Evolutionary conservation across 2,797 vertebrate species (phyloP), one percentile per base, ranked within the genome.

Genomic region (Labroides dimidiatus): DNA sequence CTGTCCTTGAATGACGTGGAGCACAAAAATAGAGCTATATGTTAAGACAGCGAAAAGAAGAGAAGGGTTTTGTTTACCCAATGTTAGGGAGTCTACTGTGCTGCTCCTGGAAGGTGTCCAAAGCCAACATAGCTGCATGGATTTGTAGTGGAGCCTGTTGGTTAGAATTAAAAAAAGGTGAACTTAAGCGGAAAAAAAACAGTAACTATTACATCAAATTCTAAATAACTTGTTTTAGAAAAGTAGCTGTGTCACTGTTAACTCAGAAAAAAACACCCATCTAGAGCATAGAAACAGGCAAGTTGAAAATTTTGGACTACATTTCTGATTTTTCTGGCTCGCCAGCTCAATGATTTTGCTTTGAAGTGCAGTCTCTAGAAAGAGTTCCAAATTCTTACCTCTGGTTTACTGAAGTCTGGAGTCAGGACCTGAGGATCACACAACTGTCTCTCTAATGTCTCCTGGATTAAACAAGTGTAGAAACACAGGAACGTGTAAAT

Each of bases 321-420:
- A 33, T 6, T 33, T 9, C 30, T 33, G 30, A 33, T 33, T 33
- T 33, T 33, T 33, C 9, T 12, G 11, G 3, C 44, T 21, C 11
- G 21, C 19, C 17, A 21, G 19, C 30, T 19, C 19, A 1, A 13
- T 47, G 5, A 30, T 12, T 36, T 4, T 21, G 12, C 19, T 49
- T 21, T 20, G 11, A 23, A 15, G 20, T 12, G 19, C 20, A 21
- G 5, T 12, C 7, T 47, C 17, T 6, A 17, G 2, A 2, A 75
- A 30, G 14, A 5, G 17, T 21, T 70, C 45, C 36, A 45, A 58
- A 67, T 13, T 68, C 89, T 87, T 69, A 99, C 98, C 95, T 99
- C 96, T 72, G 97, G 95, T 89, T 97, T 98, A 91, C 97, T 98
- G 80, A 96, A 97, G 91, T 99, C 98, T 14, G 94, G 95, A 81